Conservation (phyloP, 2,888 invertebrate genomes). For the Acleris holmiana region DNA sequence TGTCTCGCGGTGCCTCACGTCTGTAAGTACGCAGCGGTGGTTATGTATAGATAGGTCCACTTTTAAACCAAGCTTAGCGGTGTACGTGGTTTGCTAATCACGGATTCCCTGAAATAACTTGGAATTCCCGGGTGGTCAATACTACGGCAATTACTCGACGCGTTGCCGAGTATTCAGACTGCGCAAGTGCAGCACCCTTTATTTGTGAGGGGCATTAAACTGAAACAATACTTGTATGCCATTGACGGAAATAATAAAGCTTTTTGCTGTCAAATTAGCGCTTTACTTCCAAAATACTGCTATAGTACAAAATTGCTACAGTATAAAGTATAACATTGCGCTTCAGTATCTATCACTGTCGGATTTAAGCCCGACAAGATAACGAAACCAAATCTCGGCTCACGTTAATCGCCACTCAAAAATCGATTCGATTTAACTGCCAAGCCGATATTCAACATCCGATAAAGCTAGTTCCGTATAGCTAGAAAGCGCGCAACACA, state of each 20-base stretch:
- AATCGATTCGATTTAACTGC: constrained; percentile 17
- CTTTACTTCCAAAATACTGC: neutral
- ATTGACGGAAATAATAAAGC: no score
- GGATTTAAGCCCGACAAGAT: constrained; percentile 16
- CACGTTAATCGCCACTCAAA: constrained; percentile 24
- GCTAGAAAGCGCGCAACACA: constrained; percentile 8
- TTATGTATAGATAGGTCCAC: constrained; percentile 46
- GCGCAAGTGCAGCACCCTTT: neutral
- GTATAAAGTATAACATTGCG: constrained; percentile 5
- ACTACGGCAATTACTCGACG: constrained; percentile 50
- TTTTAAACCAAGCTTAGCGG: constrained; percentile 48
- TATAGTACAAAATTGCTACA: neutral
- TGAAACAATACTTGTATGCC: no score
- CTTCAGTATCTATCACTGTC: constrained; percentile 28
- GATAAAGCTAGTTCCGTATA: neutral
- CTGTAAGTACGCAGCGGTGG: constrained; percentile 39
- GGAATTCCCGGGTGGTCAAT: constrained; percentile 64
- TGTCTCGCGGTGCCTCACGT: constrained; percentile 43
- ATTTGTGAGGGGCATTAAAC: no score
- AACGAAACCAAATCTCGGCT: constrained; percentile 17
- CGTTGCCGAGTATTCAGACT: constrained; percentile 2
- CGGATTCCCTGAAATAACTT: constrained; percentile 68
- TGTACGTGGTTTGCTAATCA: constrained; percentile 61
- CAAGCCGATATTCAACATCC: constrained; percentile 12
- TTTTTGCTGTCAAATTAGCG: no score